Evolutionary conservation across 1,140 invertebrate species (phyloP), one percentile per base, ranked within the genome.

Genomic region (Homarus americanus): DNA sequence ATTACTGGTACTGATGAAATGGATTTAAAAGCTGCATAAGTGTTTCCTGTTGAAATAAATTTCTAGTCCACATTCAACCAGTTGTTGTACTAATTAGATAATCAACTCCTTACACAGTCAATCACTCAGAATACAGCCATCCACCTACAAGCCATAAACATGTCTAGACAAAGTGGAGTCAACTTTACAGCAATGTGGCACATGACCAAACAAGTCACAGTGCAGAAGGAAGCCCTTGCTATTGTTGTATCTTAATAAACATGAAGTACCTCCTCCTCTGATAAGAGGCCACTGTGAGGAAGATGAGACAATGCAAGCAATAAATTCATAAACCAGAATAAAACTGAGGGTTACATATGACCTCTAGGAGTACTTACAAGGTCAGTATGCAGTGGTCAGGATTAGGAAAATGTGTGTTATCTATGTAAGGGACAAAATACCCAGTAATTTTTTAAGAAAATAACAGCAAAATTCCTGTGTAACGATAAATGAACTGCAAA

Each of bases 151-250:
- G 58, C 58, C 4, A 69, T 28, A 69, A 24, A 69, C 63, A 69
- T 63, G 4, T 5, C 12, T 20, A 1, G 63, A 69, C n/a, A 69
- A 69, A 69, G 53, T 58, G 53, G 28, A 69, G 63, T 32, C 28
- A 82, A 17, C 17, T 63, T 34, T 82, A 82, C 79, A 82, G 49
- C 44, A 82, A 63, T 38, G 28, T 38, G 28, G 24, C 53, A 82
- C 44, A 58, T 58, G 79, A 82, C 53, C 53, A 63, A n/a, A 28
- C 20, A 34, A 63, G 79, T 63, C 53, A n/a, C n/a, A 63, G 32
- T 82, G 79, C 79, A 82, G 41, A 82, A 82, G 79, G 79, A 82
- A 82, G 79, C 79, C 79, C 79, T 82, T 34, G 34, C 79, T 63
- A 82, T 82, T 82, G 76, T 76, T 79, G 53, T 82, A 20, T 82